Evolutionary conservation across 2,797 vertebrate genomes (phyloP).

Genomic region (Sphaeramia orbicularis): DNA sequence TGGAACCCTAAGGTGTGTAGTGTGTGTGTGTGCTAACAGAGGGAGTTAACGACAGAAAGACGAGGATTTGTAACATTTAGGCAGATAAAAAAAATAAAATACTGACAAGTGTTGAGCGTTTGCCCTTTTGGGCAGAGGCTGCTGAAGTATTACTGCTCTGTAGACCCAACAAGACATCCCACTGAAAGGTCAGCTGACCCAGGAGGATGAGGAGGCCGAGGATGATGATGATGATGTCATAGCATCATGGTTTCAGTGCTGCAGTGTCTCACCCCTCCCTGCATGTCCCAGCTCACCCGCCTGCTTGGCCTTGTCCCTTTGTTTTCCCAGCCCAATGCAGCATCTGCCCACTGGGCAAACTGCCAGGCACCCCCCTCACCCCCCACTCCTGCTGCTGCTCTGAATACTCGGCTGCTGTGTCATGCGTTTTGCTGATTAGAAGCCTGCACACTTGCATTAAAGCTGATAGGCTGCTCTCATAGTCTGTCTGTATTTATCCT

Average conservation of each 20-base stretch:
- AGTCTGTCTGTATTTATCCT: conserved; percentile 20
- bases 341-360: conserved; percentile 70
- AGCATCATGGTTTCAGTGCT: conserved; percentile 43
- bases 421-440: conserved; percentile 81
- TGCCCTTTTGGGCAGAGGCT: conserved; percentile 35
- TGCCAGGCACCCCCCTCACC: conserved; percentile 50
- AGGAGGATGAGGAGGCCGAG: not conserved
- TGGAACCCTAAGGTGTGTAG: conserved; percentile 93
- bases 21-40: conserved; percentile 4
- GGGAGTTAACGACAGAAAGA: conserved; percentile 1
- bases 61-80: not conserved
- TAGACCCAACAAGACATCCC: conserved; percentile 48
- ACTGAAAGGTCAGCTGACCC: conserved; percentile 59
- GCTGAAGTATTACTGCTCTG: conserved; percentile 17
- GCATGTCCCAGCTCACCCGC: conserved; percentile 45
- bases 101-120: conserved; percentile 30
- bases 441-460: conserved; percentile 72
- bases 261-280: conserved; percentile 61
- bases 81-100: conserved; percentile 1
- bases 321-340: conserved; percentile 70
- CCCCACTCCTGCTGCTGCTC: conserved; percentile 38
- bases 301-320: conserved; percentile 69
- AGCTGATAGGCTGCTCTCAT: conserved; percentile 56
- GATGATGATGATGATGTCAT: conserved; percentile 58
- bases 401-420: conserved; percentile 73